These are phyloP conservation scores for Anguilla obscura DNA, from an alignment of 2,797 vertebrate genomes.

Conservation along the genomic window DNA sequence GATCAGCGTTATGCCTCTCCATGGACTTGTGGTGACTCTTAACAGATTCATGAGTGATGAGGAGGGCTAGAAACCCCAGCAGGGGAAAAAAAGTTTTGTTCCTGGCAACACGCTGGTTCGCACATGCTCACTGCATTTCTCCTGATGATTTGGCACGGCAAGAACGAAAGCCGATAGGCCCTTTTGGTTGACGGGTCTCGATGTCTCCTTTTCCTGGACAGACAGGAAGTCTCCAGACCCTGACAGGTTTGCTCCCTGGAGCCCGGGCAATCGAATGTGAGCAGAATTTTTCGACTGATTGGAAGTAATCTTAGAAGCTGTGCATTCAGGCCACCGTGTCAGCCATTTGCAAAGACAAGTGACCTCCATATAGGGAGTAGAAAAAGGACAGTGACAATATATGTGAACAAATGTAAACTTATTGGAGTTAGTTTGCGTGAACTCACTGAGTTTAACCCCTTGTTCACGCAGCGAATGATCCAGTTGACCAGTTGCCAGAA, in stretches of 20 bases:
- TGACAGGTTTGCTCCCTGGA: background rate
- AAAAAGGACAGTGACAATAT: no score
- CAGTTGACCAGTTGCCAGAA: no score
- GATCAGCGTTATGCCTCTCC: slow-evolving; percentile 52
- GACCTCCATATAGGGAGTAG: background rate
- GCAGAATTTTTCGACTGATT: no score
- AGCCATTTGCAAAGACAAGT: background rate
- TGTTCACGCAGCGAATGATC: no score
- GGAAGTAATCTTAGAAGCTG: no score
- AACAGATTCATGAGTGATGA: slow-evolving; percentile 61
- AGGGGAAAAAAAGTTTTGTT: slow-evolving; percentile 22
- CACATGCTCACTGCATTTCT: background rate
- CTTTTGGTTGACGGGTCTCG: slow-evolving; percentile 12
- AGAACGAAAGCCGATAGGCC: background rate
- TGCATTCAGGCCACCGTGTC: background rate
- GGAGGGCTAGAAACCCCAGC: slow-evolving; percentile 49
- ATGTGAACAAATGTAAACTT: background rate
- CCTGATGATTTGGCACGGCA: background rate
- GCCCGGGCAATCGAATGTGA: background rate
- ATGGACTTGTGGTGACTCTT: slow-evolving; percentile 57
- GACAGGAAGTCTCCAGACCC: background rate
- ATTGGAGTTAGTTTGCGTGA: no score
- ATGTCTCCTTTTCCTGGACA: background rate
- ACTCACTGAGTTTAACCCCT: no score
- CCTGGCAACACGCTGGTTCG: background rate